Evolutionary conservation across 2,113 vertebrate species (phyloP), one percentile per base, ranked within the genome.

Genomic region (Synodontis membranacea): DNA sequence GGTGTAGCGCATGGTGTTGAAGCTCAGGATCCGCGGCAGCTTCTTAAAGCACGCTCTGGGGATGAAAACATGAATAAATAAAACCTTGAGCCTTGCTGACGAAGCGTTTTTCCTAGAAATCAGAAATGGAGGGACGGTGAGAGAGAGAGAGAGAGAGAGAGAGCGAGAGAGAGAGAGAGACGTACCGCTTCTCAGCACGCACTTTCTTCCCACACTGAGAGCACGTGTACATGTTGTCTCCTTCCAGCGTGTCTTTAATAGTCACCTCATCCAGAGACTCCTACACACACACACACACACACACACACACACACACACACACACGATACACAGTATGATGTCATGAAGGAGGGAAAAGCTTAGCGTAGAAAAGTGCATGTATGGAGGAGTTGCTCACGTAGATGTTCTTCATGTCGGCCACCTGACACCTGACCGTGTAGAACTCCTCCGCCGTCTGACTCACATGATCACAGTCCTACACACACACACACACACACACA

Each of bases 171-270:
- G n/a, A n/a, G n/a, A 14, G 64, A 21, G 6, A 42, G 8, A 25
- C 88, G 0, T 90, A 99, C 98, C 98, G 96, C 94, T 99, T 99
- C 88, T 99, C 98, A 50, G 98, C 98, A 31, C 98, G 95, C 68
- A 99, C 98, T 94, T 99, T 99, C 95, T 97, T 99, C 17, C 97
- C 98, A 64, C 98, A 99, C 91, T 99, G 98, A 58, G 98, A 99
- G 93, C 98, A 99, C 0, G 98, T 99, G 93, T 99, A 99, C 98
- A 99, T 99, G 94, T 99, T 99, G 95, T 99, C 98, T 58, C 98
- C 98, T 93, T 99, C 98, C 93, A 99, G 93, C 1, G 98, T 99
- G 92, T 99, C 98, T 89, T 99, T 99, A 93, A 99, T 99, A 75
- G 98, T 99, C 90, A 99, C 98, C 95, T 99, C 98, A 90, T 99